Conservation (phyloP, 2,113 vertebrate species). For the Corythaixoides concolor region DNA sequence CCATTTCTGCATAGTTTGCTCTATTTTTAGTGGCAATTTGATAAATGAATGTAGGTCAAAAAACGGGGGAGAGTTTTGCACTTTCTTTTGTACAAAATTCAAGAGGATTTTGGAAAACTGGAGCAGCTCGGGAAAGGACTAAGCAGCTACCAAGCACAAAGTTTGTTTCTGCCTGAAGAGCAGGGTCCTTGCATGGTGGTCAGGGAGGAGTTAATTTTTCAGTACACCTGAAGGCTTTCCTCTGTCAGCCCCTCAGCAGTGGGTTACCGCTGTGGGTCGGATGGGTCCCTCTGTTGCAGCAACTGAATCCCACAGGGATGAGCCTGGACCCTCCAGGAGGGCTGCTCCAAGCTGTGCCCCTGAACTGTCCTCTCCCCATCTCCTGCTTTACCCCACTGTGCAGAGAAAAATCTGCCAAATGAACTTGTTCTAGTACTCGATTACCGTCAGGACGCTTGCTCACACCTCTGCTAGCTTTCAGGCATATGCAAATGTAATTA, state of each 20-base stretch:
- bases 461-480: background rate
- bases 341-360: background rate
- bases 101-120: background rate
- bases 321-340: background rate
- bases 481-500: conserved; percentile 56
- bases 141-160: background rate
- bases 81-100: background rate
- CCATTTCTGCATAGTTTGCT: background rate
- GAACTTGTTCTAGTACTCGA: background rate
- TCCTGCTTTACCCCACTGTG: background rate
- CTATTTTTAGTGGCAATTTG: conserved; percentile 28
- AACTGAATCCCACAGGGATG: background rate
- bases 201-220: background rate
- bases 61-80: background rate
- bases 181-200: rapidly evolving
- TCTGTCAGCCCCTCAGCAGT: background rate
- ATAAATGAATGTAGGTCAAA: conserved; percentile 44
- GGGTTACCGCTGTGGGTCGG: background rate
- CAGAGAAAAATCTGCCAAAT: background rate
- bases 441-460: background rate
- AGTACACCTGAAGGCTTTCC: background rate
- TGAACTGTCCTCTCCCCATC: background rate
- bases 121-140: background rate
- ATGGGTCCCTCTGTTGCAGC: background rate
- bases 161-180: background rate